Evolutionary conservation across 2,888 invertebrate species (phyloP).

Genomic region (Eumacrocentrus americanus): DNA sequence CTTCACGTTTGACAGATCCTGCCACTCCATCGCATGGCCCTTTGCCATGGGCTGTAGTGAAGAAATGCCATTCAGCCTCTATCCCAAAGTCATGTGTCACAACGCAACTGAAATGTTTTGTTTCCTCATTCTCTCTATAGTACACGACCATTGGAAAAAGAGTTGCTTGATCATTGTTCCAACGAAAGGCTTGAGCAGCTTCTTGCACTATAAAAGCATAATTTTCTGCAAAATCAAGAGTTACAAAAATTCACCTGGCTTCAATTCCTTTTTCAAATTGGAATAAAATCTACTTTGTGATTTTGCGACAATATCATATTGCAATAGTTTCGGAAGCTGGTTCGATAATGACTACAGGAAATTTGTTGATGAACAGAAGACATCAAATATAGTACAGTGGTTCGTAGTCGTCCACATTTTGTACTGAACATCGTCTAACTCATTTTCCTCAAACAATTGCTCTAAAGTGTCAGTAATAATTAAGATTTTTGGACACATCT

Average conservation of each 20-base stretch:
- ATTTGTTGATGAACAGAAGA: neutral
- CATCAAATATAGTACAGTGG: neutral
- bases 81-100: too few relatives aligned
- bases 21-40: neutral
- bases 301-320: neutral
- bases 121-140: neutral
- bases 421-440: neutral
- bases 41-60: too few relatives aligned
- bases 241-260: neutral
- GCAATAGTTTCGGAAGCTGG: neutral
- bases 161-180: conserved; percentile 1
- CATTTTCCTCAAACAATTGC: neutral
- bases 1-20: neutral
- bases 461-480: neutral
- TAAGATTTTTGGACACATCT: neutral
- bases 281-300: neutral
- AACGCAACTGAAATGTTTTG: neutral
- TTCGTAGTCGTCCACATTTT: neutral
- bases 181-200: neutral
- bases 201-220: conserved; percentile 1
- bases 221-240: neutral
- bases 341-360: neutral
- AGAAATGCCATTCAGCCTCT: too few relatives aligned
- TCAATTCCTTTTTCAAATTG: neutral
- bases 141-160: conserved; percentile 1